phyloP scores from a whole-genome alignment of 1,140 invertebrate genomes.

The Heliconius congener region DNA sequence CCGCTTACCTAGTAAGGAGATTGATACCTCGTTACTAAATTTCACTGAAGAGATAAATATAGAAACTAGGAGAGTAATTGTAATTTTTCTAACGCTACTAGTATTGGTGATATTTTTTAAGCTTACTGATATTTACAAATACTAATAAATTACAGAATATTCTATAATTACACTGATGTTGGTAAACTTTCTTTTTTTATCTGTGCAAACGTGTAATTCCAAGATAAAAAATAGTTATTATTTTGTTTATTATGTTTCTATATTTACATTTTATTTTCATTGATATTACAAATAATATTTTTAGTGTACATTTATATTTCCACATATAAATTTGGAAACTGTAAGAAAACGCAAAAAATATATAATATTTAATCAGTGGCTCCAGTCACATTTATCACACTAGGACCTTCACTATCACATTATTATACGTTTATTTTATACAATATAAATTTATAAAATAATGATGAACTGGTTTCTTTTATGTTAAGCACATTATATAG shows the following conservation, averaged over 20 bases:
- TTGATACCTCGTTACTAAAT: slow-evolving; percentile 48
- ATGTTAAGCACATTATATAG: neutral
- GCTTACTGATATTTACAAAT: neutral
- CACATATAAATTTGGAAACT: no score
- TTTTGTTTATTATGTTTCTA: neutral
- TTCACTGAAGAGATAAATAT: slow-evolving; percentile 45
- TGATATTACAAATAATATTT: neutral
- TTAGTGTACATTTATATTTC: neutral
- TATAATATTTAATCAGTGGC: no score
- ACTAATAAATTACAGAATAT: neutral
- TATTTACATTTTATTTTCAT: neutral
- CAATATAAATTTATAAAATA: neutral
- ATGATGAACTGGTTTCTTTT: neutral
- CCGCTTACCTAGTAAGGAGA: slow-evolving; percentile 49
- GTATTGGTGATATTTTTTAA: neutral
- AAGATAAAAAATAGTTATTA: no score
- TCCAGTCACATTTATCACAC: no score
- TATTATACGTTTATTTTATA: neutral
- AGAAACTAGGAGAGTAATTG: neutral
- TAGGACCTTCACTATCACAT: no score
- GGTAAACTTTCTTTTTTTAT: no score
- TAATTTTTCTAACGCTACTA: neutral
- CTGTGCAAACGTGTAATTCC: no score
- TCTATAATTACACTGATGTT: no score
- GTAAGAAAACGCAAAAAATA: no score